phyloP scores from a whole-genome alignment of 2,797 vertebrate genomes.

The Sebastiscus albofasciatus region DNA sequence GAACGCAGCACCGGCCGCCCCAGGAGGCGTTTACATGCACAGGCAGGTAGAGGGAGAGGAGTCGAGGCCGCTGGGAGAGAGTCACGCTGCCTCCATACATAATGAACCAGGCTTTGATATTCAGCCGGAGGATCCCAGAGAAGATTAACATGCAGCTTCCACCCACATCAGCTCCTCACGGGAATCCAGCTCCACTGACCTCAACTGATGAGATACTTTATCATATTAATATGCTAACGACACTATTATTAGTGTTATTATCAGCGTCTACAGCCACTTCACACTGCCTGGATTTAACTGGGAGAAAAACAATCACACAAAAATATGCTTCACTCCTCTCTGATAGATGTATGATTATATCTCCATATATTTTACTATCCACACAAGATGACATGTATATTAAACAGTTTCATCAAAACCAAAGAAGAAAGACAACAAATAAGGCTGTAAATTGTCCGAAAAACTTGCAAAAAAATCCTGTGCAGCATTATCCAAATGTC shows the following conservation, averaged over 20 bases:
- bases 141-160: conserved; percentile 47
- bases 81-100: conserved; percentile 27
- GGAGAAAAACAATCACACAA: neutral
- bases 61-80: conserved; percentile 20
- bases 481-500: neutral
- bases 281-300: neutral
- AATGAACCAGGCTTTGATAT: conserved; percentile 42
- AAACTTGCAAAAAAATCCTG: neutral
- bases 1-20: conserved; percentile 13
- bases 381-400: neutral
- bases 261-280: neutral
- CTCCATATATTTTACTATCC: neutral
- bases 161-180: conserved; percentile 23
- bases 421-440: neutral
- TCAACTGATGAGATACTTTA: conserved; percentile 45
- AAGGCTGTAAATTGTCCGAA: neutral
- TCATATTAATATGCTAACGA: conserved; percentile 37
- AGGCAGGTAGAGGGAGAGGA: conserved; percentile 30
- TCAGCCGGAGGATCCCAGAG: conserved; percentile 31
- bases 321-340: neutral
- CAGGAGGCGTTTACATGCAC: conserved; percentile 24
- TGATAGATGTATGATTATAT: neutral
- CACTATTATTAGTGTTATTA: conserved; percentile 31
- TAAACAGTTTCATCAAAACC: neutral
- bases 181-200: conserved; percentile 47